Evolutionary conservation across 2,888 invertebrate species (phyloP).

Genomic region (Euspilapteryx auroguttella): DNA sequence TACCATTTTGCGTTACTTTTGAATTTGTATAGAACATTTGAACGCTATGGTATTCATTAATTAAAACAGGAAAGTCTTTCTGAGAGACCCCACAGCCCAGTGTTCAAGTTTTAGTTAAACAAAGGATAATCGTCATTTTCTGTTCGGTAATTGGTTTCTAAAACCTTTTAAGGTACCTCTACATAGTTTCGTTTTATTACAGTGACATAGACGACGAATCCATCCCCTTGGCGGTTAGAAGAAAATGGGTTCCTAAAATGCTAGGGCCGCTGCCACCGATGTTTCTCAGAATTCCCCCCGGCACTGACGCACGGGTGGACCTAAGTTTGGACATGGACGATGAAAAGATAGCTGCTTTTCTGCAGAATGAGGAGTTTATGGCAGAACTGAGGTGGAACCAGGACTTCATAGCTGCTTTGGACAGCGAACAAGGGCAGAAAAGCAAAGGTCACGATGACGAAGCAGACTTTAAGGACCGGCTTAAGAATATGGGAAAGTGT

Average conservation of each 20-base stretch:
- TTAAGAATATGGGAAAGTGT: conserved; percentile 83
- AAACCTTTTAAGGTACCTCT: neutral
- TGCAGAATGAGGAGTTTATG: conserved; percentile 92
- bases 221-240: conserved; percentile 37
- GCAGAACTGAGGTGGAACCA: conserved; percentile 82
- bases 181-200: conserved; percentile 12
- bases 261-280: conserved; percentile 76
- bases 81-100: too few relatives aligned
- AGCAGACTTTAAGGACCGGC: conserved; percentile 75
- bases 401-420: conserved; percentile 83
- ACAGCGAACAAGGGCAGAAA: conserved; percentile 68
- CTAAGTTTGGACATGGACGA: conserved; percentile 73
- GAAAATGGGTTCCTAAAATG: conserved; percentile 79
- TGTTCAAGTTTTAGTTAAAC: too few relatives aligned
- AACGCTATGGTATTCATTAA: too few relatives aligned
- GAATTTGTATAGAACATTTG: too few relatives aligned
- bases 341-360: conserved; percentile 80
- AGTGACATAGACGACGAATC: conserved; percentile 44
- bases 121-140: too few relatives aligned
- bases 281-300: conserved; percentile 69
- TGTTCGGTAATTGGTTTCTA: too few relatives aligned
- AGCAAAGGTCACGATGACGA: conserved; percentile 62
- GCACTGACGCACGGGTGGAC: conserved; percentile 48
- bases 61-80: too few relatives aligned
- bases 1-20: too few relatives aligned